phyloP scores from a whole-genome alignment of 2,113 vertebrate genomes.

The Proteles cristata region DNA sequence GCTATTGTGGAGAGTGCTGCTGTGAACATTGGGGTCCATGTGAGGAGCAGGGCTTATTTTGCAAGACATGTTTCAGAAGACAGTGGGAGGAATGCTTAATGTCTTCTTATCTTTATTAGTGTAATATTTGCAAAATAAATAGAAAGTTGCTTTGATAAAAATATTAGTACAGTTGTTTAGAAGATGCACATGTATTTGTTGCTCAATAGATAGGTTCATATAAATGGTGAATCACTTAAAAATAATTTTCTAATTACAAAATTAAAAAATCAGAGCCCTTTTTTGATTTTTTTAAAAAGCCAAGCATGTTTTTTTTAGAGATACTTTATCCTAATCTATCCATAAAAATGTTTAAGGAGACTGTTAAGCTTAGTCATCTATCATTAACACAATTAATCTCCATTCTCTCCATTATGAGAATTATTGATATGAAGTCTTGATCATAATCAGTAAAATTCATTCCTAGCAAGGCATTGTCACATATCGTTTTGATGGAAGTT shows the following conservation, averaged over 20 bases:
- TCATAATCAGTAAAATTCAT: neutral
- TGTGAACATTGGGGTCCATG: no score
- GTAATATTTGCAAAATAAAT: neutral
- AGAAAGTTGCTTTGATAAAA: neutral
- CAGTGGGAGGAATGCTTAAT: neutral
- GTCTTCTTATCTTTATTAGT: neutral
- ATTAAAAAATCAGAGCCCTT: neutral
- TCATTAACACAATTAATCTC: conserved; percentile 8
- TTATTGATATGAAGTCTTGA: neutral
- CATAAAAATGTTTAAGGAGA: neutral
- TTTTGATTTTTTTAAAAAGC: neutral
- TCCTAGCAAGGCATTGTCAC: neutral
- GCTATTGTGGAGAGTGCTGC: no score
- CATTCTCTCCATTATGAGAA: neutral
- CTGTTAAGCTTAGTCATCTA: neutral
- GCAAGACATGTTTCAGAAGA: neutral
- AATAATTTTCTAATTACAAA: neutral
- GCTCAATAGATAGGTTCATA: neutral
- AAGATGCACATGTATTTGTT: neutral
- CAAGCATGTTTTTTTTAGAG: neutral
- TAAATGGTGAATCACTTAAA: neutral
- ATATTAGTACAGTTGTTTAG: neutral
- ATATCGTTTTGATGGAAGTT: neutral
- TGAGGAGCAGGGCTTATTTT: neutral
- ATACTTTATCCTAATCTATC: neutral